A percentile compares a stretch with the other conserved stretches of the same genome.
Conservation (phyloP, 2,113 vertebrate genomes). For the Crotalus horridus region DNA sequence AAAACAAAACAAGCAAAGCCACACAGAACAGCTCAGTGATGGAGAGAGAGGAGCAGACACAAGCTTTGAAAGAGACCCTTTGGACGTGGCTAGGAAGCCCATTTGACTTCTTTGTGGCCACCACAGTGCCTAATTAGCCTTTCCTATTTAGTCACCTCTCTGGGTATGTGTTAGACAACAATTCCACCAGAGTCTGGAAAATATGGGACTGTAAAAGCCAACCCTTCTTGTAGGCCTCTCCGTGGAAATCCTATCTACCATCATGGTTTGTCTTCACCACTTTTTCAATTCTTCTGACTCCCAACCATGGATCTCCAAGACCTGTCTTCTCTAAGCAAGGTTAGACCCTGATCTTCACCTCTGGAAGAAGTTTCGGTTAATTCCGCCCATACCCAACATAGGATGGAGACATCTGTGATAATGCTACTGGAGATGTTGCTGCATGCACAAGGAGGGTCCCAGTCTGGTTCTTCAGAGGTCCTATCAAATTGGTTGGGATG, state of each 20-base stretch:
- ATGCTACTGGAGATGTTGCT: neutral
- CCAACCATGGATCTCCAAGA: neutral
- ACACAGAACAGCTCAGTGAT: neutral
- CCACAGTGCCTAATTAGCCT: neutral
- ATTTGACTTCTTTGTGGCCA: neutral
- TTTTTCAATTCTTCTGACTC: neutral
- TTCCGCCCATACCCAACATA: neutral
- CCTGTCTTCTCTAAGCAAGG: neutral
- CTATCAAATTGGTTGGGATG: neutral
- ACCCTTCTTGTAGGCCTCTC: neutral
- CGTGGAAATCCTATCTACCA: neutral
- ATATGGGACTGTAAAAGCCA: rapidly evolving
- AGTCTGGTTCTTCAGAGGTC: neutral
- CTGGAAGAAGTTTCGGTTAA: neutral
- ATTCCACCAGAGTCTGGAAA: neutral
- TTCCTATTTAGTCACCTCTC: neutral
- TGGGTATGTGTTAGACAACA: neutral
- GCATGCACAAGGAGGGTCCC: neutral
- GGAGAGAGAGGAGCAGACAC: neutral
- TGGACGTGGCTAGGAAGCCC: neutral
- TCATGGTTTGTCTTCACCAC: neutral
- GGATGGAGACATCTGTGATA: neutral
- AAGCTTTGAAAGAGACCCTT: neutral
- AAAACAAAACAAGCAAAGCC: neutral
- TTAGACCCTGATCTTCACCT: neutral